phyloP scores from a whole-genome alignment of 2,888 invertebrate species.

The Cantharis nigra region DNA sequence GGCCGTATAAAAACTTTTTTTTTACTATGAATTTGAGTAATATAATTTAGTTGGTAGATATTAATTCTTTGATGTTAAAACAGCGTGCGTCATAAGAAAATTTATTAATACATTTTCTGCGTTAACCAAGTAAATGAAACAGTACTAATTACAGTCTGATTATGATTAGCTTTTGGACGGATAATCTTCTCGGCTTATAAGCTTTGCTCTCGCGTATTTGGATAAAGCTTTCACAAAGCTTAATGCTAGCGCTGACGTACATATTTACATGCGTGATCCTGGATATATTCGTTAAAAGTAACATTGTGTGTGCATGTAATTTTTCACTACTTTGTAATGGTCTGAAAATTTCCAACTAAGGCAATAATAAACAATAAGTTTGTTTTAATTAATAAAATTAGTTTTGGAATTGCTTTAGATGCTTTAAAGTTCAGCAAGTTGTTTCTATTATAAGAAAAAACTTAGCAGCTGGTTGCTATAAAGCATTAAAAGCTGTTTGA shows the following conservation, averaged over 20 bases:
- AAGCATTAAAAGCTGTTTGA: constrained; percentile 8
- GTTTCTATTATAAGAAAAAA: constrained; percentile 13
- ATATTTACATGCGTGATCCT: constrained; percentile 30
- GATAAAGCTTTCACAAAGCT: constrained; percentile 52
- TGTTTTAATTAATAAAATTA: background rate
- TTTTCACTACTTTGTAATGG: background rate
- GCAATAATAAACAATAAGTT: background rate
- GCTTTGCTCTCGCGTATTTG: constrained; percentile 53
- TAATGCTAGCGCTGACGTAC: constrained; percentile 41
- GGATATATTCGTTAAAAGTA: constrained; percentile 27
- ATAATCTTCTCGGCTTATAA: constrained; percentile 53
- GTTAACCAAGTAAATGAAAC: constrained; percentile 35
- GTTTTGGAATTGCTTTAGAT: constrained; percentile 7
- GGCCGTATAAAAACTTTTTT: background rate
- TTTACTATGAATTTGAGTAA: background rate
- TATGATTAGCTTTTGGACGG: constrained; percentile 57
- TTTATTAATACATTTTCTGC: constrained; percentile 16
- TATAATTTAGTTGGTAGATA: background rate
- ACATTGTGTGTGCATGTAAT: constrained; percentile 3
- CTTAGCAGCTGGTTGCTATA: constrained; percentile 4
- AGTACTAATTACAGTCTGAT: constrained; percentile 55
- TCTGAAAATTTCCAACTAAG: background rate
- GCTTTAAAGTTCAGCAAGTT: constrained; percentile 18
- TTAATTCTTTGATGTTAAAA: background rate
- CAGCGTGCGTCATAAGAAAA: background rate